Evolutionary conservation across 2,888 invertebrate genomes (phyloP).

Genomic region (Melanophora roralis): DNA sequence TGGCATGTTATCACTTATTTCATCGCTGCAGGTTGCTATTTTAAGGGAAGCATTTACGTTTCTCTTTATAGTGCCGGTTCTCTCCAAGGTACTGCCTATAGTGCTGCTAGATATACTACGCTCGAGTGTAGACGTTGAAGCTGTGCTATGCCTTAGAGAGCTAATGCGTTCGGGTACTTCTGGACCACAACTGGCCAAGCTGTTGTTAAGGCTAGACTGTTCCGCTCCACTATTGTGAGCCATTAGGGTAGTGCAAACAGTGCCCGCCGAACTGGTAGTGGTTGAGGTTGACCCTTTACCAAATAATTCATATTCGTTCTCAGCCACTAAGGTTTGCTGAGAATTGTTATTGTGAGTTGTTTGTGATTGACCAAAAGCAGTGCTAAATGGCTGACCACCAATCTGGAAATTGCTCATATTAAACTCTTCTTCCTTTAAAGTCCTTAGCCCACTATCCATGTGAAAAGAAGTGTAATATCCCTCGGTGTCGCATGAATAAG

Average conservation of each 20-base stretch:
- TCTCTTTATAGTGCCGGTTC: constrained; percentile 77
- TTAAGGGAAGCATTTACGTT: constrained; percentile 76
- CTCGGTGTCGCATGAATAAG: constrained; percentile 97
- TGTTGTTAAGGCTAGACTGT: constrained; percentile 79
- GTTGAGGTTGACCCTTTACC: constrained; percentile 95
- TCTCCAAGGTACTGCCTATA: constrained; percentile 76
- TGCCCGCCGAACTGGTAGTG: constrained; percentile 93
- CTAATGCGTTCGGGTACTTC: constrained; percentile 90
- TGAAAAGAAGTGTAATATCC: constrained; percentile 99
- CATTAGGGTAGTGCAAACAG: constrained; percentile 89
- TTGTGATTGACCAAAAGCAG: constrained; percentile 73
- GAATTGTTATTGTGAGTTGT: constrained; percentile 84
- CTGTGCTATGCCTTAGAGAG: constrained; percentile 80
- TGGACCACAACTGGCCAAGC: constrained; percentile 79
- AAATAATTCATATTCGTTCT: constrained; percentile 93
- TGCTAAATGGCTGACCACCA: constrained; percentile 81
- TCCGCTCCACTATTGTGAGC: constrained; percentile 79
- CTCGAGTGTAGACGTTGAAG: constrained; percentile 80
- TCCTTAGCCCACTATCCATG: constrained; percentile 94
- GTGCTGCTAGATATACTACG: constrained; percentile 78
- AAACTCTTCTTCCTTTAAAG: constrained; percentile 85
- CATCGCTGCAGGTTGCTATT: constrained; percentile 80
- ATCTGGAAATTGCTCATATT: constrained; percentile 84
- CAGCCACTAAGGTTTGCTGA: constrained; percentile 85
- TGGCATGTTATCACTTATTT: constrained; percentile 70